Base-by-base conservation (phyloP, 2,797 vertebrate species). In the Sciurus carolinensis region DNA sequence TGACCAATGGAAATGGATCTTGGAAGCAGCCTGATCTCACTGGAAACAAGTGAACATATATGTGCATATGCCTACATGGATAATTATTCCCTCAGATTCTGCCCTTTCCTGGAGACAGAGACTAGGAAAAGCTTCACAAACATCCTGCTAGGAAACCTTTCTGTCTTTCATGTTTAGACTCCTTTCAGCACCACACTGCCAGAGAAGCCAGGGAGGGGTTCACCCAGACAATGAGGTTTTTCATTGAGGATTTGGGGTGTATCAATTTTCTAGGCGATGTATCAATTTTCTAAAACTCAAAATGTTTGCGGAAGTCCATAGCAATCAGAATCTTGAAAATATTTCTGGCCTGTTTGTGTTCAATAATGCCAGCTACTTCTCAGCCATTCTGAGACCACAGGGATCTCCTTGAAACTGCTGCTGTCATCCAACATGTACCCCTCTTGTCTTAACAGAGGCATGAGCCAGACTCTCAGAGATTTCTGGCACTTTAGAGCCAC, bases 1-100 rank as follows among this genome's bases (percentile, higher is more conserved):
- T 72, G 89, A 83, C 80, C 94, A 97, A 86, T 97, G 73, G 62
- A 87, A 97, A 94, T 57, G 67, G 80, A 44, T 83, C 71, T 94
- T 90, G 87, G 57, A 59, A 73, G 64, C 91, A 76, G 47, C 52
- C 88, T 89, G 90, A 94, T 94, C 81, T 89, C 80, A 82, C 1
- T 89, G 95, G 92, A 91, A 79, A 96, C 87, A 86, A 77, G 57
- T 82, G 95, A 89, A 89, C 73, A 87, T 83, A 83, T 14, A 30
- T 76, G 83, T 77, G 20, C 54, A 12, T 62, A 9, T 17, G 13
- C 71, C n/a, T 87, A 17, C 88, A 72, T 96, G 96, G 64, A 39
- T 87, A 52, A 33, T 62, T 42, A 44, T 47, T 64, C 33, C 87
- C 86, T 66, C 57, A 50, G 64, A 93, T 66, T 64, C 44, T 92